Conservation (phyloP, 2,797 vertebrate genomes). For the Hyperoplus immaculatus region DNA sequence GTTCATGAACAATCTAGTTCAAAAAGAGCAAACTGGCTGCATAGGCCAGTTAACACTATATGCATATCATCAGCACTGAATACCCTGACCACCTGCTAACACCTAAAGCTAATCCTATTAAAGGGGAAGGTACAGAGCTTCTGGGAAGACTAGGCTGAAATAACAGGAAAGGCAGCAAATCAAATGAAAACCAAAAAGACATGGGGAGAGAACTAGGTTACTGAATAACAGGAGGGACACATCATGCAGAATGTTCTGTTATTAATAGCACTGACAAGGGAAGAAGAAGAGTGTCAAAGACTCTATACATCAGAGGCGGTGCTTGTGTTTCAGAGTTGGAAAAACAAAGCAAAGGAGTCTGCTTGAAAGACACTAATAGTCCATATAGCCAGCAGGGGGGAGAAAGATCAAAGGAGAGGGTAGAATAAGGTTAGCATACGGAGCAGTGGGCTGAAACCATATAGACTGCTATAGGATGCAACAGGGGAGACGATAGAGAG, state of each 20-base stretch:
- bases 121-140: slow-evolving; percentile 3
- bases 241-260: slow-evolving; percentile 9
- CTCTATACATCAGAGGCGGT: slow-evolving; percentile 15
- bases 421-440: slow-evolving; percentile 45
- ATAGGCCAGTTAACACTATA: not conserved
- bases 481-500: slow-evolving; percentile 25
- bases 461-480: not conserved
- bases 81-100: slow-evolving; percentile 37
- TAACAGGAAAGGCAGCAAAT: slow-evolving; percentile 34
- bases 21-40: not conserved
- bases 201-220: not conserved
- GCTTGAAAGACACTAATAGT: slow-evolving; percentile 28
- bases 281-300: not conserved
- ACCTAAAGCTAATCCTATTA: slow-evolving; percentile 20
- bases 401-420: slow-evolving; percentile 33
- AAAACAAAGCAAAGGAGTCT: slow-evolving; percentile 17
- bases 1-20: not conserved
- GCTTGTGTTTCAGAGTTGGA: slow-evolving; percentile 2
- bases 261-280: slow-evolving; percentile 10
- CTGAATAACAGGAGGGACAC: slow-evolving; percentile 4
- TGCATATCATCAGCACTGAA: slow-evolving; percentile 24
- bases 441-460: slow-evolving; percentile 29
- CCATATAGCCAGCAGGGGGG: slow-evolving; percentile 33
- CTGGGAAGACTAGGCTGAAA: slow-evolving; percentile 24
- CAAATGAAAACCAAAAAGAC: slow-evolving; percentile 19